Base-by-base conservation (phyloP, 2,888 invertebrate species). In the Dolomedes plantarius region DNA sequence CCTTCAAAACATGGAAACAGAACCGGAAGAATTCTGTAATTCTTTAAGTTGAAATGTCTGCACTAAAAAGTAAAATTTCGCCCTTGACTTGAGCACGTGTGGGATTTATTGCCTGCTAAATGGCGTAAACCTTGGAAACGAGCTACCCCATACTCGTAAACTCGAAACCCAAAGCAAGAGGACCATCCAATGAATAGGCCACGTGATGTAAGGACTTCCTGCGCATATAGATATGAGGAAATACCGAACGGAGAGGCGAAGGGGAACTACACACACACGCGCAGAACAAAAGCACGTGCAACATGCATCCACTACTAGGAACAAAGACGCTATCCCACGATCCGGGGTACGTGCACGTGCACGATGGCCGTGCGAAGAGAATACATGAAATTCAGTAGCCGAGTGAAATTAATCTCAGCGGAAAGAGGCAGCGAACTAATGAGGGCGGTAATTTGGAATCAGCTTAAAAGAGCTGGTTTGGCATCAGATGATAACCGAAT, bases 151-250 rank as follows among this genome's bases (percentile, higher is more conserved):
- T 16, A 56, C 41, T n/a, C 9, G 1, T 19, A 16, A 56, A 19
- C 23, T 56, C 56, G 41, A 46, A 46, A 19, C 16, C 56, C 1
- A 56, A 23, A 19, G 23, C 56, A 11, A 56, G 56, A 19, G 23
- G 56, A 56, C 23, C 5, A 56, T 23, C 23, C 56, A 56, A 23
- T 62, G 69, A 71, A 41, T 71, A 62, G 41, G 64, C 31, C 78
- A 69, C 62, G 71, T 71, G 71, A 78, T 50, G 68, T 46, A 39
- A 67, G 50, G 56, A 68, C 80, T 80, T 80, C 80, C 80, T 80
- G 80, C 56, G 80, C 67, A 64, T 74, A 76, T 11, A 64, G 80
- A 68, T 80, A 80, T 80, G 74, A 80, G 80, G 80, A 80, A 80
- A 67, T 80, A 67, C 39, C 31, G 29, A 41, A 31, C 62, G 32